A percentile compares a stretch with the other conserved stretches of the same genome.
Evolutionary conservation across 64 coral and sea anemone genomes (phyloP).

Genomic region (Hydrozoanthus tunicans): DNA sequence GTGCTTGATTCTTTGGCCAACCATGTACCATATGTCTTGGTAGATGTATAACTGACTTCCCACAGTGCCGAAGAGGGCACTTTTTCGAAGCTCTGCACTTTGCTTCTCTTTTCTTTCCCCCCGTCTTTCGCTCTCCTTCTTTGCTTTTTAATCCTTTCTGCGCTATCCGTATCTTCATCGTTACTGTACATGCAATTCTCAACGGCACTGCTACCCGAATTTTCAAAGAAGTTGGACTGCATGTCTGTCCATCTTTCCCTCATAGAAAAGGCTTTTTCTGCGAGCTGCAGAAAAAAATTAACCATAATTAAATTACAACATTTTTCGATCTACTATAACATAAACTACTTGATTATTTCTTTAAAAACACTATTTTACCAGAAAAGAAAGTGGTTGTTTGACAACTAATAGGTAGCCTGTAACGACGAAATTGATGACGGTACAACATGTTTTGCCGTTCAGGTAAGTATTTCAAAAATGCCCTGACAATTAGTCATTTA

Average conservation of each 20-base stretch:
- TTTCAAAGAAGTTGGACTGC: slow-evolving; percentile 19
- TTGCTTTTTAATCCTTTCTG: slow-evolving; percentile 1
- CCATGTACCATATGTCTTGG: slow-evolving; percentile 21
- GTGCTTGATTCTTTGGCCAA: slow-evolving; percentile 31
- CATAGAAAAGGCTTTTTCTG: slow-evolving; percentile 26
- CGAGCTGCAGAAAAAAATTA: slow-evolving; percentile 14
- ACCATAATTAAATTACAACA: not conserved
- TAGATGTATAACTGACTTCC: slow-evolving; percentile 42
- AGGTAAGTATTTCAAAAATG: no score
- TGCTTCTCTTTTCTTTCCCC: not conserved
- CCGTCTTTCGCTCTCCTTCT: not conserved
- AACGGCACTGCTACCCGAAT: not conserved
- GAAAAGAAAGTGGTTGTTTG: no score
- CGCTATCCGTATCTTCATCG: not conserved
- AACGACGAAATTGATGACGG: no score
- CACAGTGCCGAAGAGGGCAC: slow-evolving; percentile 32
- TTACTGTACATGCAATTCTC: not conserved
- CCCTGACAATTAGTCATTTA: no score
- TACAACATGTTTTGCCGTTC: no score
- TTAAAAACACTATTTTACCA: no score
- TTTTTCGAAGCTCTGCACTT: slow-evolving; percentile 1
- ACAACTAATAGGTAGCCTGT: no score
- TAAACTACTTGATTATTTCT: no score
- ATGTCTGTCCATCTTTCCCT: slow-evolving; percentile 10
- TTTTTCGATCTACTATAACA: not conserved